Base-by-base conservation (phyloP, 2,888 invertebrate species). In the Temnothorax rugatulus region DNA sequence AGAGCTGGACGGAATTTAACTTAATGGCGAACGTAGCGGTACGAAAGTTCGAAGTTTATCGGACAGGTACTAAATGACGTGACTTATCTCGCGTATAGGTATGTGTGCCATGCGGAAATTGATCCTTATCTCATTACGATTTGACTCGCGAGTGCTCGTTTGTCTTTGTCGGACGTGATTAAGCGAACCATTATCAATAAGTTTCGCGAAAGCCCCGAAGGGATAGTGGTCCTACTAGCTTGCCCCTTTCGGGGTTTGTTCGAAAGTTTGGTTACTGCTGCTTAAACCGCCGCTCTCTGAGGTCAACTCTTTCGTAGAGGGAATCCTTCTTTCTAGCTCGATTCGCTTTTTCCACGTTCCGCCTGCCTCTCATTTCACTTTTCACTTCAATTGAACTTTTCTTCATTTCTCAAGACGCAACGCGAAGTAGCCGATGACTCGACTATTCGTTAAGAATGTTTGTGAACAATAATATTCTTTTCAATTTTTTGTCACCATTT, bases 41-140 rank as follows among this genome's bases (percentile, higher is more conserved):
- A 21, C 44, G 54, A 71, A 79, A 73, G 73, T 79, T 79, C 21
- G 21, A 57, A 73, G 73, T 73, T 79, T 79, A 73, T 59, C 44
- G 21, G 73, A 44, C 77, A 54, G 15, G 3, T 79, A 57, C 77
- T 71, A 79, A 79, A 73, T 73, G 79, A 79, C 77, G 71, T 57
- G 44, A 57, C 73, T 79, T 57, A 54, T 79, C 54, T 52, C 69
- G 7, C 50, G 38, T 50, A 69, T 25, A 69, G 52, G 38, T 69
- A 68, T 52, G 73, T 73, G 77, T 54, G 54, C 57, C 54, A 76
- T 64, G 79, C 79, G 79, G 57, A 79, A 79, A 79, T 79, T 73
- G 79, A 79, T 79, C 74, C 18, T 79, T 79, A 79, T 79, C 79
- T 79, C 79, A 57, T 79, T 79, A 79, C 57, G 57, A 79, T 79